A percentile compares a stretch with the other conserved stretches of the same genome.
These are phyloP conservation scores for Phortica variegata DNA, from an alignment of 1,140 invertebrate genomes.

Conservation along the genomic window DNA sequence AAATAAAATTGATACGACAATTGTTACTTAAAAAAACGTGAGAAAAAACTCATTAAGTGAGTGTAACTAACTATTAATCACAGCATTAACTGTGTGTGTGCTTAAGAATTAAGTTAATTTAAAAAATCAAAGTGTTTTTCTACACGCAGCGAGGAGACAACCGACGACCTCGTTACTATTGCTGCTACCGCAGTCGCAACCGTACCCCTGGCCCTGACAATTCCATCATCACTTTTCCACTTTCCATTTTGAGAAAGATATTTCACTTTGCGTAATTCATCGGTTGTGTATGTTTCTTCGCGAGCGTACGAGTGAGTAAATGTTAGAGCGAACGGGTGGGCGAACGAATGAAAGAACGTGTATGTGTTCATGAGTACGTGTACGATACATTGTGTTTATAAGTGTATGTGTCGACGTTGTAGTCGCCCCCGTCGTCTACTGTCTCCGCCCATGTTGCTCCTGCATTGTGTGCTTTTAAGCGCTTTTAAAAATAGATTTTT, in stretches of 20 bases:
- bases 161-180: constrained; percentile 3
- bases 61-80: no score
- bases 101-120: neutral
- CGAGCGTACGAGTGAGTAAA: neutral
- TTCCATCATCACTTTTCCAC: constrained; percentile 44
- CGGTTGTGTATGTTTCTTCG: constrained; percentile 25
- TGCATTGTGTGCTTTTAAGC: constrained; percentile 31
- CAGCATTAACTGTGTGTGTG: neutral
- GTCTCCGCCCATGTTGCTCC: constrained; percentile 18
- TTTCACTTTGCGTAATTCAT: constrained; percentile 56
- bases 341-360: constrained; percentile 2
- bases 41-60: no score
- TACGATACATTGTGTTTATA: constrained; percentile 1
- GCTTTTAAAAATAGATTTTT: constrained; percentile 49
- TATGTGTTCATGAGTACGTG: constrained; percentile 23
- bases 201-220: constrained; percentile 3
- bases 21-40: no score
- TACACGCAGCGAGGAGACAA: neutral
- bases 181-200: neutral
- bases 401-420: neutral
- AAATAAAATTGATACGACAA: no score
- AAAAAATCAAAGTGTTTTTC: neutral
- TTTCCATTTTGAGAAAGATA: constrained; percentile 55
- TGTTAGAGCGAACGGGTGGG: constrained; percentile 3
- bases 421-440: constrained; percentile 35